Conservation (phyloP, 2,888 invertebrate species). For the Brachypalpus laphriformis region DNA sequence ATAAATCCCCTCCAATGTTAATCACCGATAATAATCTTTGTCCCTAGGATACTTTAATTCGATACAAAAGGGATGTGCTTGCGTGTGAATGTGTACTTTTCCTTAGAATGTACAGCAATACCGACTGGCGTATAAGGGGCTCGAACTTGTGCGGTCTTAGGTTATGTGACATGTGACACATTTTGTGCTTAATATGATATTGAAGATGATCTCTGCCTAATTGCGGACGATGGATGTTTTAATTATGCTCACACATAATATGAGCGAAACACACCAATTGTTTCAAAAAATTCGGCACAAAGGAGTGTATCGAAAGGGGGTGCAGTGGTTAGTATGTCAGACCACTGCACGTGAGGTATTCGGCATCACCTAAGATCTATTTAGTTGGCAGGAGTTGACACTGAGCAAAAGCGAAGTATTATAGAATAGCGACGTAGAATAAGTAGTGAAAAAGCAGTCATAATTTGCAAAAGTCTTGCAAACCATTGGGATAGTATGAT, state of each 20-base stretch:
- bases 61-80: slow-evolving; percentile 29
- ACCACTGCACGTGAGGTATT: no score
- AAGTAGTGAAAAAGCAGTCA: no score
- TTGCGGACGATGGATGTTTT: slow-evolving; percentile 44
- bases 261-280: neutral
- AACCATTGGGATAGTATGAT: no score
- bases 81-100: slow-evolving; percentile 9
- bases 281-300: neutral
- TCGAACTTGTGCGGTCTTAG: slow-evolving; percentile 17
- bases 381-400: no score
- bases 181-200: slow-evolving; percentile 33
- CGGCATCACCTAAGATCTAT: no score
- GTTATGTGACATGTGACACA: slow-evolving; percentile 56
- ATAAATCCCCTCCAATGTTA: slow-evolving; percentile 38
- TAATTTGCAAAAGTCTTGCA: no score
- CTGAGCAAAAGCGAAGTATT: no score
- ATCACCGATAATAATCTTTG: slow-evolving; percentile 70
- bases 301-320: neutral
- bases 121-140: slow-evolving; percentile 39
- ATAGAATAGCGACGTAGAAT: no score
- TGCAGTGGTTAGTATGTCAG: no score
- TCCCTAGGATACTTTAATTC: slow-evolving; percentile 49
- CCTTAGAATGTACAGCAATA: neutral
- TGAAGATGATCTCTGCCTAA: slow-evolving; percentile 49
- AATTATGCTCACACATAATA: slow-evolving; percentile 6